Percentiles rank a stretch among this genome's conserved stretches.
These are phyloP conservation scores for Clivina fossor DNA, from an alignment of 2,888 invertebrate genomes.

Conservation along the genomic window DNA sequence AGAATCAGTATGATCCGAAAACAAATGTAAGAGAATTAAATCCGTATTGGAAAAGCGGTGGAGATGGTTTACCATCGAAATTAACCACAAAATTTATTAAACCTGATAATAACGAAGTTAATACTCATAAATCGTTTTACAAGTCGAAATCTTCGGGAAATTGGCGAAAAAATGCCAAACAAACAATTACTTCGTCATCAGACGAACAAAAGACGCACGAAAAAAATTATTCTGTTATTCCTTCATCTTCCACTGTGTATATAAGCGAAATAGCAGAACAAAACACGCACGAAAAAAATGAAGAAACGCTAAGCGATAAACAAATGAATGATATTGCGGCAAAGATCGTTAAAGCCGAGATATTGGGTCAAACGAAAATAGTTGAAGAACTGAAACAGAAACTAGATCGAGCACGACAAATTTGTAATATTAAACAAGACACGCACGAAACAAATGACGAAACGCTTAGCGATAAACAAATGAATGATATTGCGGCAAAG, in stretches of 20 bases:
- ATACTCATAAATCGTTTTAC: conserved; percentile 46
- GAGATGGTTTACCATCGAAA: conserved; percentile 73
- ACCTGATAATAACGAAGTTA: conserved; percentile 53
- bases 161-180: conserved; percentile 36
- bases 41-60: conserved; percentile 91
- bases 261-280: conserved; percentile 21
- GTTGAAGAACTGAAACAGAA: conserved; percentile 29
- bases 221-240: neutral
- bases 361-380: neutral
- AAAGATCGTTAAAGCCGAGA: neutral
- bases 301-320: neutral
- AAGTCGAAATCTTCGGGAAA: conserved; percentile 31
- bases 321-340: neutral
- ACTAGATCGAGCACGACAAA: conserved; percentile 64
- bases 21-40: conserved; percentile 79
- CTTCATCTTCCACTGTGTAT: neutral
- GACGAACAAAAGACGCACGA: conserved; percentile 3
- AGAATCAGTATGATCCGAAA: conserved; percentile 67
- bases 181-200: conserved; percentile 32
- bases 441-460: conserved; percentile 40
- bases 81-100: conserved; percentile 51
- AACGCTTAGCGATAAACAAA: conserved; percentile 71
- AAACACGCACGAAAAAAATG: conserved; percentile 35
- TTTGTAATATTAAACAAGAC: conserved; percentile 42
- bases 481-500: conserved; percentile 89